These are phyloP conservation scores for Dryas iulia DNA, from an alignment of 1,140 invertebrate species.

Conservation along the genomic window DNA sequence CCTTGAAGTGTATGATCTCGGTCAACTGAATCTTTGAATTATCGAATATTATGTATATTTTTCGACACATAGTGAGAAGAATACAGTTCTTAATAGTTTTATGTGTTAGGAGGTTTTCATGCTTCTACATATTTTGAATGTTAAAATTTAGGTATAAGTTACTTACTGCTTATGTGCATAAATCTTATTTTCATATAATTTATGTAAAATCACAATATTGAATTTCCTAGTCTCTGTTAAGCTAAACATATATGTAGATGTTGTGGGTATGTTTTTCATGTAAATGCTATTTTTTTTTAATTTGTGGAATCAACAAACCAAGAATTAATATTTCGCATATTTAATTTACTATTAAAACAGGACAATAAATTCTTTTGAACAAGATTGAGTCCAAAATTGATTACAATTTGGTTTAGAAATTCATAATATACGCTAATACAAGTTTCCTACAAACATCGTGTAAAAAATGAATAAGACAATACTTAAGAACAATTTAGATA, in stretches of 20 bases:
- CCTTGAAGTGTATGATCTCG: constrained; percentile 16
- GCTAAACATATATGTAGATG: not conserved
- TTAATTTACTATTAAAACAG: not conserved
- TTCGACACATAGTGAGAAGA: constrained; percentile 18
- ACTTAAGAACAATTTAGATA: constrained; percentile 2
- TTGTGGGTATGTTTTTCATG: too few species aligned
- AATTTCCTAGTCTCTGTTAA: not conserved
- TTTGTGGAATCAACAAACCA: too few species aligned
- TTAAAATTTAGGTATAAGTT: not conserved
- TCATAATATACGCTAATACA: not conserved
- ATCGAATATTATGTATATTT: constrained; percentile 10
- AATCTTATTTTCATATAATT: not conserved
- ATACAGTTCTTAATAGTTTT: not conserved
- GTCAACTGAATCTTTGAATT: constrained; percentile 15
- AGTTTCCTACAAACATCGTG: not conserved
- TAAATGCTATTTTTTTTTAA: too few species aligned
- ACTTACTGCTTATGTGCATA: not conserved
- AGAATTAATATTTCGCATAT: not conserved
- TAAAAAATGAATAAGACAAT: constrained; percentile 1
- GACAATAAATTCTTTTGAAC: not conserved
- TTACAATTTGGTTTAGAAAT: not conserved
- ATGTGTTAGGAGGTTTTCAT: not conserved
- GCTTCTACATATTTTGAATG: not conserved
- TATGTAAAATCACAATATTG: not conserved
- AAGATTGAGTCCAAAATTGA: not conserved